Evolutionary conservation across 2,797 vertebrate species (phyloP).

Genomic region (Peromyscus attwateri): DNA sequence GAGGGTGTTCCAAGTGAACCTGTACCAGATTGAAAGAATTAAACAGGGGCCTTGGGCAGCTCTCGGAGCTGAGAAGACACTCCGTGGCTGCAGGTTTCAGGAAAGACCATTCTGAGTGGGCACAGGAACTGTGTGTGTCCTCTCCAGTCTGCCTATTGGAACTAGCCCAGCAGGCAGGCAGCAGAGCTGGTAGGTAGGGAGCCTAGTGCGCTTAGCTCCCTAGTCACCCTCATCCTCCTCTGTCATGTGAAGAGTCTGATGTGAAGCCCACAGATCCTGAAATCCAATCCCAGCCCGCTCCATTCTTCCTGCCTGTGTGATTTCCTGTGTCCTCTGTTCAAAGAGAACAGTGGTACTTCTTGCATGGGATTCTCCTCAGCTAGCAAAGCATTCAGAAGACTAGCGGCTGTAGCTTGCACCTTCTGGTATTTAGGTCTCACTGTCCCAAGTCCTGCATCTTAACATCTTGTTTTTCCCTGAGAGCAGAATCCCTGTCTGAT

Average conservation of each 20-base stretch:
- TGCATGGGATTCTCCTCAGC: neutral
- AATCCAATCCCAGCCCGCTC: neutral
- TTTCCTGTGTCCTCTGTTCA: neutral
- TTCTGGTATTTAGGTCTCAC: neutral
- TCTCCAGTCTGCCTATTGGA: neutral
- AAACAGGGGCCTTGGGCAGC: neutral
- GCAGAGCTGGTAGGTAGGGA: neutral
- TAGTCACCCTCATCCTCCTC: neutral
- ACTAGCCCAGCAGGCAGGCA: neutral
- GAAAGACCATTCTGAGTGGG: neutral
- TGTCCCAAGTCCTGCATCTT: neutral
- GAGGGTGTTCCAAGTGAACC: neutral
- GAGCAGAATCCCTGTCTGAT: neutral
- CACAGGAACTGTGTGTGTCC: neutral
- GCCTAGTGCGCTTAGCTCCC: neutral
- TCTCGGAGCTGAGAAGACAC: neutral
- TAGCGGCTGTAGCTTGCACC: neutral
- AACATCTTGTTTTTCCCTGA: neutral
- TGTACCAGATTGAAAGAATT: too few species aligned
- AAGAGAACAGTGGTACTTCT: neutral
- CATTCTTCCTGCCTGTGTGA: neutral
- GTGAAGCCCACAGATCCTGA: accelerated
- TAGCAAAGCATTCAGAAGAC: slow-evolving; percentile 1
- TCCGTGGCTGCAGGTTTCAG: neutral
- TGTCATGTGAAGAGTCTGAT: too few species aligned